phyloP scores from a whole-genome alignment of 1,140 invertebrate genomes.

The Drosophila sechellia region DNA sequence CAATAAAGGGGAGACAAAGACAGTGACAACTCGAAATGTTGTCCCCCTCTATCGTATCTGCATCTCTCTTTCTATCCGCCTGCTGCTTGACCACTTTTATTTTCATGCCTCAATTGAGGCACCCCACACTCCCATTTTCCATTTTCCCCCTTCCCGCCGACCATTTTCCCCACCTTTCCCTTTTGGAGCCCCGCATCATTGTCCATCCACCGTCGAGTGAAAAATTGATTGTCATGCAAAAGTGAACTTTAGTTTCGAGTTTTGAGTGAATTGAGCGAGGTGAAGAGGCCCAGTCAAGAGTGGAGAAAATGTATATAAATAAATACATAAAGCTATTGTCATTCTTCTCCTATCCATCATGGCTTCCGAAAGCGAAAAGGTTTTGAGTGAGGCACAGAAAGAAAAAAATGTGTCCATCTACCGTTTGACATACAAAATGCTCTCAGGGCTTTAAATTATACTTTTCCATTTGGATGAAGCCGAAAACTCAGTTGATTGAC shows the following conservation, averaged over 20 bases:
- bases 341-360: constrained; percentile 29
- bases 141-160: constrained; percentile 8
- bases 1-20: constrained; percentile 47
- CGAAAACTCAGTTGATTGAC: no score
- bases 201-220: constrained; percentile 30
- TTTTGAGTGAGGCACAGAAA: constrained; percentile 20
- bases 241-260: constrained; percentile 72
- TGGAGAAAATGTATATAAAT: constrained; percentile 53
- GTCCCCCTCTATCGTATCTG: constrained; percentile 22
- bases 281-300: constrained; percentile 65
- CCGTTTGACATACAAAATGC: not conserved
- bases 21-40: constrained; percentile 52
- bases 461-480: not conserved
- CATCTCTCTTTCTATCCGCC: constrained; percentile 12
- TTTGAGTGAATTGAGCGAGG: constrained; percentile 56
- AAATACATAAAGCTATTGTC: constrained; percentile 59
- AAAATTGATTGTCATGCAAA: constrained; percentile 81
- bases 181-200: not conserved
- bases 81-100: constrained; percentile 74
- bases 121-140: constrained; percentile 22
- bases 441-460: not conserved
- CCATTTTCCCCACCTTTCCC: constrained; percentile 14
- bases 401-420: constrained; percentile 2
- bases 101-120: constrained; percentile 81
- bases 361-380: constrained; percentile 42